These are phyloP conservation scores for Cydia splendana DNA, from an alignment of 1,140 invertebrate genomes.

Conservation along the genomic window DNA sequence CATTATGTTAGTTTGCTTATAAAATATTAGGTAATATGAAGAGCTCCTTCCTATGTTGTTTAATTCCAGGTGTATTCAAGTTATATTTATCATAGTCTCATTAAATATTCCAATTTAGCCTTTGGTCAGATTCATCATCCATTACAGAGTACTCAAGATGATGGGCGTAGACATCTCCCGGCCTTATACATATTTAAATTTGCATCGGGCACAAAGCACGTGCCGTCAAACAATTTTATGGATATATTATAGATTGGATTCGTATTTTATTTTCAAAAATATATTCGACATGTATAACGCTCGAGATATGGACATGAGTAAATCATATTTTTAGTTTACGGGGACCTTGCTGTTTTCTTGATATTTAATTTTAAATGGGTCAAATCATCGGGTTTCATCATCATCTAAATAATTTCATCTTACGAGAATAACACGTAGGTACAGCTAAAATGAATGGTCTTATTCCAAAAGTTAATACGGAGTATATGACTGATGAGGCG, in stretches of 20 bases:
- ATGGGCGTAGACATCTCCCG: conserved; percentile 24
- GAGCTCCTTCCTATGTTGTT: not conserved
- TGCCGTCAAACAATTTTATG: conserved; percentile 4
- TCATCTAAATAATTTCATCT: too few species aligned
- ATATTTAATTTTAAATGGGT: too few species aligned
- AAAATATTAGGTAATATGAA: not conserved
- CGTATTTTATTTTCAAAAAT: not conserved
- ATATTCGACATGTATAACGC: not conserved
- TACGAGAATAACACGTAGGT: not conserved
- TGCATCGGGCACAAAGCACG: not conserved
- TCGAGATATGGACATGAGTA: not conserved
- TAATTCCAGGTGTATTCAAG: not conserved
- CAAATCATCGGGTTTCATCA: too few species aligned
- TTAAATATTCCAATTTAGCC: conserved; percentile 9
- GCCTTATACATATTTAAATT: conserved; percentile 24
- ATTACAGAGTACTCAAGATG: conserved; percentile 16
- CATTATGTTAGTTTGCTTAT: not conserved
- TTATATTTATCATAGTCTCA: conserved; percentile 25
- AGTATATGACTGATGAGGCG: too few species aligned
- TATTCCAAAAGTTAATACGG: too few species aligned
- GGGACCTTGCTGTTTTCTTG: too few species aligned
- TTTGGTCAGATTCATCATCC: conserved; percentile 29
- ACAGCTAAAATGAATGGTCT: not conserved
- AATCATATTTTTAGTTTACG: too few species aligned
- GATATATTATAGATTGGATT: not conserved